Base-by-base conservation (phyloP, 2,797 vertebrate species). In the Sebastes kiyomatsui region DNA sequence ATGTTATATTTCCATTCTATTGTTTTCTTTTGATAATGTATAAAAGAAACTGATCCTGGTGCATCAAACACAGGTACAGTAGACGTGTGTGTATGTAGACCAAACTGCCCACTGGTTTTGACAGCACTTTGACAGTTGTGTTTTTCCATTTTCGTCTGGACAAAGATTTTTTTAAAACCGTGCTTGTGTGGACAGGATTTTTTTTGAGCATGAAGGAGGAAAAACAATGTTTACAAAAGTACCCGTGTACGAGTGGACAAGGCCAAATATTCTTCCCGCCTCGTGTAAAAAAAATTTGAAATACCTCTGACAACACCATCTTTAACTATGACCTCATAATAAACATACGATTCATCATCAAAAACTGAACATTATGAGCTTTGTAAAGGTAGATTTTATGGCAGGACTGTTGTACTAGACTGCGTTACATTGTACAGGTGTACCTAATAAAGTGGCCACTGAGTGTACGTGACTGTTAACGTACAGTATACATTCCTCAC, bases 361-460 rank as follows among this genome's bases (percentile, higher is more conserved):
- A 33, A 38, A 42, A n/a, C 2, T 7, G 18, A 73, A 30, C 20
- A 32, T 30, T 59, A 32, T 16, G 9, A 32, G 55, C 28, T 46
- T 46, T 18, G 42, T 2, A 46, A 46, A 18, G 16, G 16, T 18
- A 46, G 42, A 46, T 46, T 46, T 46, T 2, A 46, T 46, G 14
- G 0, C 38, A 23, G 42, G 6, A 0, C 6, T 33, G 42, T 52
- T 25, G n/a, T 4, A n/a, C 2, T 42, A 1, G 35, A 10, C 14
- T 27, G 38, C 1, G 1, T 49, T 20, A 8, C 3, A 16, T 4
- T 72, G n/a, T 32, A 35, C 25, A 16, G 5, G 4, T 46, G 10
- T 4, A 25, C 42, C 14, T 46, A 46, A 46, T 46, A 46, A 46
- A 46, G 42, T 46, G 16, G 42, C 42, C 42, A 46, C 42, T 46